Base-by-base conservation (phyloP, 2,888 invertebrate genomes). In the Metallyticus violacea region DNA sequence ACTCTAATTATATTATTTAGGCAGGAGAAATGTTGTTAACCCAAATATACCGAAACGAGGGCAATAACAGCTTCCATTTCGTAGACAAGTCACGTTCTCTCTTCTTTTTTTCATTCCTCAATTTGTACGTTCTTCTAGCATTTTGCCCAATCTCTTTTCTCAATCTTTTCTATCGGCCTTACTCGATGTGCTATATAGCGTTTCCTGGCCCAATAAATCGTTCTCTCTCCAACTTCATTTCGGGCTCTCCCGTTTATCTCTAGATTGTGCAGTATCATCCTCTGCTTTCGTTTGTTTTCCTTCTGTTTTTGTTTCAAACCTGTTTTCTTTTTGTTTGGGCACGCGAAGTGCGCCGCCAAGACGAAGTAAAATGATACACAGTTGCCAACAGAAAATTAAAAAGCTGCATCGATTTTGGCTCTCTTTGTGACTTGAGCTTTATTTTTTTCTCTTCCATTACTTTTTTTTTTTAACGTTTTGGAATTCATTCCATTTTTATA, bases 171-270 rank as follows among this genome's bases (percentile, higher is more conserved):
- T 62, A 62, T 62, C 40, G 40, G 40, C 40, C 40, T 62, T 62
- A 62, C 40, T 62, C 40, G 40, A 62, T 62, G 85, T 85, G 79
- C 85, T 79, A 85, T 40, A 85, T 85, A 79, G 85, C 80, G 79
- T 79, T 85, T 62, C 79, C 76, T 62, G 85, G 80, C 26, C 62
- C 79, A 79, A 85, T 85, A 85, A 85, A 85, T 85, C 79, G 26
- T 30, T 26, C 78, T 77, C n/a, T 77, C 26, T 78, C 77, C 78
- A 28, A 85, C 78, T 85, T 85, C 85, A 85, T 85, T 85, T 85
- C 40, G 85, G 85, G 77, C 30, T 29, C 78, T 30, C 78, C 79
- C 85, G 26, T 79, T 80, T 79, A 40, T 85, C 79, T 81, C 62
- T 26, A 29, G 40, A 26, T 26, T 6, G 26, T 40, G 62, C 30